phyloP scores from a whole-genome alignment of 2,797 vertebrate species.

The Etheostoma nigrum region DNA sequence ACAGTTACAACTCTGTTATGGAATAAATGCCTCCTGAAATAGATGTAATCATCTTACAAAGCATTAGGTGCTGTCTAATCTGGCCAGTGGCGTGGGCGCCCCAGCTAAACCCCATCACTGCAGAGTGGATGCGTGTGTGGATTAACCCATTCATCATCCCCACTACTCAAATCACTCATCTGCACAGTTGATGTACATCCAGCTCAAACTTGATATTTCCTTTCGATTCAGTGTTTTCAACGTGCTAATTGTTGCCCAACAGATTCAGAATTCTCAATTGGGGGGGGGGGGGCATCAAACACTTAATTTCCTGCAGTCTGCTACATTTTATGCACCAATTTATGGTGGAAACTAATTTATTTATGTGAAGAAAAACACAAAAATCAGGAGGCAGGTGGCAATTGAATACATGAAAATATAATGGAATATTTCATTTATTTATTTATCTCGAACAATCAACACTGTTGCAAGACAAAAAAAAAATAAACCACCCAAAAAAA shows the following conservation, averaged over 20 bases:
- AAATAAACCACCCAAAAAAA: too few relatives aligned
- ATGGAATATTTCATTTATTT: too few relatives aligned
- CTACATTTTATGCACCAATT: too few relatives aligned
- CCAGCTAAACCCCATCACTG: conserved; percentile 71
- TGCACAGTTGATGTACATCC: conserved; percentile 27
- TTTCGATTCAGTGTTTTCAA: conserved; percentile 5
- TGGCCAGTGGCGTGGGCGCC: conserved; percentile 68
- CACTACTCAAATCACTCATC: conserved; percentile 41
- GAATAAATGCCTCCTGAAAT: conserved; percentile 91
- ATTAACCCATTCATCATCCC: conserved; percentile 75
- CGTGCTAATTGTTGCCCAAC: not conserved
- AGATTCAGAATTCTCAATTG: not conserved
- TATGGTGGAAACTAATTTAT: too few relatives aligned
- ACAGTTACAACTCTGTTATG: conserved; percentile 78
- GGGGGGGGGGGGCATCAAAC: too few relatives aligned
- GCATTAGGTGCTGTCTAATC: conserved; percentile 91
- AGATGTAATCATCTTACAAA: conserved; percentile 91
- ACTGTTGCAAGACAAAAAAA: too few relatives aligned
- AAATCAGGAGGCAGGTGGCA: too few relatives aligned
- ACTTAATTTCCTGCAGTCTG: too few relatives aligned
- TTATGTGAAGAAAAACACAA: too few relatives aligned
- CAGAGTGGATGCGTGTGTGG: conserved; percentile 67
- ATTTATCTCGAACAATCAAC: too few relatives aligned
- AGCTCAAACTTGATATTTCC: not conserved
- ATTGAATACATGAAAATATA: too few relatives aligned